These are phyloP conservation scores for Ondatra zibethicus DNA, from an alignment of 2,113 vertebrate species.

Conservation along the genomic window DNA sequence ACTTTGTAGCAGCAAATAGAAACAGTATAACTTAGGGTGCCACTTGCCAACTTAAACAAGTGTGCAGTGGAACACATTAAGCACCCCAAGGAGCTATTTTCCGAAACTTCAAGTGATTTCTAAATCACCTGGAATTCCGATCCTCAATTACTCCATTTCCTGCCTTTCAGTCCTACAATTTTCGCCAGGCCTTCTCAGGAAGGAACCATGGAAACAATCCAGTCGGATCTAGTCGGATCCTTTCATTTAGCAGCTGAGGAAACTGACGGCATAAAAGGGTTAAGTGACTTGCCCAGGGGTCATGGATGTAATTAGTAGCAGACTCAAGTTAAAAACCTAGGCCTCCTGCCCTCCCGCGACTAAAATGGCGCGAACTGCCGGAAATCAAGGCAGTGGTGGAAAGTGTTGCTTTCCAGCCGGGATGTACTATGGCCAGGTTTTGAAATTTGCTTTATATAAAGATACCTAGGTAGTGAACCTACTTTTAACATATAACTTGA, in stretches of 20 bases:
- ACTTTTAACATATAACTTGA: conserved; percentile 19
- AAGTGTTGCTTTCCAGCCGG: not conserved
- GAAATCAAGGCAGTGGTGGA: not conserved
- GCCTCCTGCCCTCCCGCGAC: not conserved
- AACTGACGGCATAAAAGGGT: conserved; percentile 57
- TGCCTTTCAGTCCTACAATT: conserved; percentile 45
- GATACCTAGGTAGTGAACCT: not conserved
- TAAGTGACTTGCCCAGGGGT: conserved; percentile 36
- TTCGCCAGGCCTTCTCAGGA: conserved; percentile 19
- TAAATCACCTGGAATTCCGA: conserved; percentile 44
- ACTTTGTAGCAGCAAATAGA: not conserved
- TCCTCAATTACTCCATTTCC: conserved; percentile 53
- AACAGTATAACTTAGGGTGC: not conserved
- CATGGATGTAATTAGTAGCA: conserved; percentile 49
- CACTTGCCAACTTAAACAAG: conserved; percentile 2
- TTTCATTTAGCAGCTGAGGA: conserved; percentile 63
- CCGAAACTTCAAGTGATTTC: conserved; percentile 56
- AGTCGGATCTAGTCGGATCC: conserved; percentile 65
- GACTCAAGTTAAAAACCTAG: not conserved
- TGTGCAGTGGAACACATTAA: not conserved
- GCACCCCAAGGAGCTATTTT: not conserved
- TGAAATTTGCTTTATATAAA: conserved; percentile 17
- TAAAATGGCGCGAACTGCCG: not conserved
- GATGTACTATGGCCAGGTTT: not conserved
- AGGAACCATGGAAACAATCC: conserved; percentile 54